phyloP scores from a whole-genome alignment of 2,797 vertebrate species.

The Capromys pilorides region DNA sequence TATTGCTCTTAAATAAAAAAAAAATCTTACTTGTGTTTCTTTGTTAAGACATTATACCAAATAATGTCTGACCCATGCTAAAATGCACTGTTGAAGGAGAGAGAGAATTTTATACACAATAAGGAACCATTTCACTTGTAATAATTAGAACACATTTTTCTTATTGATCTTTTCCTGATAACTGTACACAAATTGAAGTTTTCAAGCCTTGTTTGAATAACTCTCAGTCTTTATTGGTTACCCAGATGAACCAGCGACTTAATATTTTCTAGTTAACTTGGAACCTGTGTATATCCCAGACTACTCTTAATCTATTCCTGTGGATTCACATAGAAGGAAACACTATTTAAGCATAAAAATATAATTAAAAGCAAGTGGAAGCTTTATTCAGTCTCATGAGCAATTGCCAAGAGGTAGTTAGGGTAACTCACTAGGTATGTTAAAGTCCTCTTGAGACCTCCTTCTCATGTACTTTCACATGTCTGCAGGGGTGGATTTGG shows the following conservation, averaged over 20 bases:
- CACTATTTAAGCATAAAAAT: slow-evolving; percentile 22
- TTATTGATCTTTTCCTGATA: slow-evolving; percentile 16
- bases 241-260: neutral
- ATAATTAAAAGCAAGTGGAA: slow-evolving; percentile 18
- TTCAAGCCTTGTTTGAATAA: neutral
- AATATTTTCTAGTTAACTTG: neutral
- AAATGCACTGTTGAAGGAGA: neutral
- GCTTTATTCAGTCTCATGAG: slow-evolving; percentile 29
- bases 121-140: neutral
- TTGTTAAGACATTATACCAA: neutral
- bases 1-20: neutral
- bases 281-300: neutral
- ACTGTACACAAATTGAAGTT: neutral
- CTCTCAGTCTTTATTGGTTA: neutral
- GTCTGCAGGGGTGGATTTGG: slow-evolving; percentile 7
- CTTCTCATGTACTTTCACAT: neutral
- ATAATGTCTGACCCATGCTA: neutral
- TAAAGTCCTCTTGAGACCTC: neutral
- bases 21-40: neutral
- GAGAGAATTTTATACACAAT: neutral
- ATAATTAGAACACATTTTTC: neutral
- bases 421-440: slow-evolving; percentile 15
- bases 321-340: slow-evolving; percentile 41
- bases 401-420: slow-evolving; percentile 32
- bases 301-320: neutral